Base-by-base conservation (phyloP, 1,140 invertebrate genomes). In the Musca vetustissima region DNA sequence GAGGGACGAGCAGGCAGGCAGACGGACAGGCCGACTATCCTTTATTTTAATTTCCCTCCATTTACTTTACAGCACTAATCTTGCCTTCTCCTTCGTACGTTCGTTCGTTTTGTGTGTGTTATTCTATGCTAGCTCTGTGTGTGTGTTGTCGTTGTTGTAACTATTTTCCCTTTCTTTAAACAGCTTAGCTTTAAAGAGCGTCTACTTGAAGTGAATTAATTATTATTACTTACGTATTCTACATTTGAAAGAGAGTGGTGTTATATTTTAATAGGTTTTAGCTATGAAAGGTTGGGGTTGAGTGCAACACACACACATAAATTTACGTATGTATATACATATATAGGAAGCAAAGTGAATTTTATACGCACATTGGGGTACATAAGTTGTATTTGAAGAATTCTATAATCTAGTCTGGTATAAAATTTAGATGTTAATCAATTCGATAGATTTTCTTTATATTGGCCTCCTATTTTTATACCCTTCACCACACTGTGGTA, bases 181-280 rank as follows among this genome's bases (percentile, higher is more conserved):
- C 8, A 21, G 36, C 57, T 61, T 32, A 61, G 57, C 36, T 17
- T 61, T 61, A 61, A 61, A 61, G 57, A 28, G 57, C 28, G 36
- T 61, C 57, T 32, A 61, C 57, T 61, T 61, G 57, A 61, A n/a
- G 36, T 61, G 28, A 61, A 61, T 43, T 61, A 28, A 61, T 61
- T 43, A 21, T 43, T 19, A 43, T 61, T 36, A 52, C 1, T 52
- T 22, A 9, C 17, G 21, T 52, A 52, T 49, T 15, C 17, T 49
- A n/a, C 48, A 49, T 49, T 49, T n/a, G 15, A 14, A 14, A n/a
- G 15, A n/a, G 21, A 9, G 17, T 21, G 17, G 1, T 52, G n/a
- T 52, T 21, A 21, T 52, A 9, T 52, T 52, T 52, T 52, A 21
- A 9, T 52, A 22, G 4, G 1, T 6, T 52, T 4, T 52, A 9